Base-by-base conservation (phyloP, 2,797 vertebrate genomes). In the Acipenser oxyrinchus region DNA sequence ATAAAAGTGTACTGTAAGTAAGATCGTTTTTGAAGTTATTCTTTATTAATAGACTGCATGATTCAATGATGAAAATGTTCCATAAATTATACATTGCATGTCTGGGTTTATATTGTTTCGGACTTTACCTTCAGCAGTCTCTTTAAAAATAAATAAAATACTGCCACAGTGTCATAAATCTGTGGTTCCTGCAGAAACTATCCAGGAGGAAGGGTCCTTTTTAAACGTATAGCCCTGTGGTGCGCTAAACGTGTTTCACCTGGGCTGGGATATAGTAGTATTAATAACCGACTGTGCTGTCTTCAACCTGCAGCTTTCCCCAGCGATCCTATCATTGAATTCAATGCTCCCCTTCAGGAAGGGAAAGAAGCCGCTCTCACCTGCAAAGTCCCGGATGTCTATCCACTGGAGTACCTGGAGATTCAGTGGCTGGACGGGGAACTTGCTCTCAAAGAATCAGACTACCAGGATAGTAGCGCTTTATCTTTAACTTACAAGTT, bases 231-330 rank as follows among this genome's bases (percentile, higher is more conserved):
- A 18, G 18, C 18, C 18, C 18, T 18, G 18, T 18, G 18, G 18
- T 18, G 18, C 18, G 18, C 18, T 18, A 18, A 18, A 18, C 18
- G 18, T 1, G 18, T 18, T 18, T 18, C 18, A 18, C 18, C 18
- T 18, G 18, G 18, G 18, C 18, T 18, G 2, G 18, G 37, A 37
- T 37, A 37, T 4, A 5, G 37, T 37, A 37, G 37, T 5, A 37
- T 37, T 37, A 37, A 37, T 37, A 37, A 37, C 6, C 53, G 53
- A n/a, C 9, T 55, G 53, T 55, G 53, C 53, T 55, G 53, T 10
- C 53, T 74, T 6, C 5, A 37, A 37, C 5, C 37, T 5, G 37
- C 82, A 98, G 96, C 91, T 69, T 91, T 94, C 64, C 87, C 90
- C 13, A 89, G 82, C 6, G 81, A 83, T 71, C 94, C 93, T 0